Conservation (phyloP, 2,888 invertebrate species). For the Hoplodrina ambigua region DNA sequence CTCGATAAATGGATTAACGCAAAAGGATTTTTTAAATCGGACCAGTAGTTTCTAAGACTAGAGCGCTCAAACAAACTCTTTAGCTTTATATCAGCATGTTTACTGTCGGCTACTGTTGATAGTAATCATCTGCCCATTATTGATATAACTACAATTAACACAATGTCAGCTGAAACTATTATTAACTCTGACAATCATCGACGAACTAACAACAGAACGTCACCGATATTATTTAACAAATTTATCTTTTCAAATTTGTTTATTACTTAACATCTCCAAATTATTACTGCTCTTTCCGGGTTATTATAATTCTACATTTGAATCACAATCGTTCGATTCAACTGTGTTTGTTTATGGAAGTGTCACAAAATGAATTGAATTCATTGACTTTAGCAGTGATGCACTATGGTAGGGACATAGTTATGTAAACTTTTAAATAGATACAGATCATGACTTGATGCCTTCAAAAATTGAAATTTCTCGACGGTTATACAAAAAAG, state of each 20-base stretch:
- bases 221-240: conserved; percentile 4
- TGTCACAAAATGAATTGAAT: background rate
- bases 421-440: no score
- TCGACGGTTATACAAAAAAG: no score
- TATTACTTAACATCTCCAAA: conserved; percentile 12
- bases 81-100: no score
- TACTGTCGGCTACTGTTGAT: background rate
- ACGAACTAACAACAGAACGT: background rate
- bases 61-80: no score
- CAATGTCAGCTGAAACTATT: conserved; percentile 14
- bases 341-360: background rate
- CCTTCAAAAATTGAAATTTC: no score
- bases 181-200: conserved; percentile 30
- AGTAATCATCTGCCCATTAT: background rate
- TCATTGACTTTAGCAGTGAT: background rate
- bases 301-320: background rate
- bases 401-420: no score
- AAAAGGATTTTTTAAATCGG: no score
- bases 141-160: background rate
- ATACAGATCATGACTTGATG: no score
- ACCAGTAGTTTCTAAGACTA: no score
- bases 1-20: no score
- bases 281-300: background rate
- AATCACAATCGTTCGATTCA: background rate
- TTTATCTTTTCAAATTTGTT: conserved; percentile 3